Base-by-base conservation (phyloP, 2,797 vertebrate species). In the Sylvilagus floridanus region DNA sequence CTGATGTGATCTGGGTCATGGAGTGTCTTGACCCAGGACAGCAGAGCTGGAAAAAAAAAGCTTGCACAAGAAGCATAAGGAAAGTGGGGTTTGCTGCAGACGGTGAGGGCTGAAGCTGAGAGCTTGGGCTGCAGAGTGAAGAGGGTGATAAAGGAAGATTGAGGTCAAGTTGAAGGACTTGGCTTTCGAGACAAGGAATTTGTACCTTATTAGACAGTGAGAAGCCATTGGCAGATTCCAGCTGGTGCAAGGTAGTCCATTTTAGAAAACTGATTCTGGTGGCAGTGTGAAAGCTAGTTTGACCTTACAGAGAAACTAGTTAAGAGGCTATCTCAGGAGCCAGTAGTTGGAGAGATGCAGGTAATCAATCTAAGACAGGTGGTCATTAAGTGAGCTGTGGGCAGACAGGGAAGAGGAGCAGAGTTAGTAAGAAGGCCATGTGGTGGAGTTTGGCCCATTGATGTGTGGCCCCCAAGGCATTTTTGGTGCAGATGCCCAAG, bases 121-220 rank as follows among this genome's bases (percentile, higher is more conserved):
- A 60, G n/a, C 50, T 9, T 82, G 69, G 16, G 21, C 35, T 63
- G 24, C 47, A 65, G 28, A n/a, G 8, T 37, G 71, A 42, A 75
- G 42, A 54, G 47, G 52, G 6, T n/a, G 37, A 37, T 11, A n/a
- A 83, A 83, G 65, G 54, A 88, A 66, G 30, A 9, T 32, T 63
- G 78, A 82, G 50, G 37, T 73, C 42, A 84, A 35, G n/a, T 28
- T 2, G 28, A 73, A 85, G 63, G 62, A 37, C 65, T n/a, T 76
- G 28, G 13, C 35, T 65, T 84, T 91, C 84, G 60, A 86, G 42
- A 78, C 26, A 86, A 52, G 13, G 68, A 19, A 69, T 86, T 69
- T 88, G 26, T 69, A 35, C 66, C 78, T 87, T 68, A 60, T 78
- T 68, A 77, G 65, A 75, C 79, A 93, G n/a, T 89, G 54, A 54